Conservation (phyloP, 2,888 invertebrate genomes). For the Machimus rusticus region DNA sequence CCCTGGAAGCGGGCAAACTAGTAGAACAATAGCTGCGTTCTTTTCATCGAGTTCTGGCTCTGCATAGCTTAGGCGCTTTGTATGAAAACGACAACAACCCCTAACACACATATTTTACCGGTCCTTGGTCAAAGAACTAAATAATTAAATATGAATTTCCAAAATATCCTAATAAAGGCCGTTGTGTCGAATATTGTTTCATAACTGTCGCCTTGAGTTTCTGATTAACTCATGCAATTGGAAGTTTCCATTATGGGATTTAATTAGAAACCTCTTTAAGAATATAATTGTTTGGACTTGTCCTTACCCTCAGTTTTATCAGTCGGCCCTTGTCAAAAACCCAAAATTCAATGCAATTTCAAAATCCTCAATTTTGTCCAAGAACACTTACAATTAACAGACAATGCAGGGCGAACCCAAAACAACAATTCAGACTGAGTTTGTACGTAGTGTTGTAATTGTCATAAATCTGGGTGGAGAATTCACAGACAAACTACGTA, state of each 20-base stretch:
- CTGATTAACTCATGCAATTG: neutral
- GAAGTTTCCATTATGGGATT: neutral
- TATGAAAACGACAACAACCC: too few species aligned
- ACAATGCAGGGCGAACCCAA: neutral
- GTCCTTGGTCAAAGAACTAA: too few species aligned
- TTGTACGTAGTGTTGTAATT: neutral
- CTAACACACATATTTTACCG: too few species aligned
- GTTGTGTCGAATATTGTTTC: too few species aligned
- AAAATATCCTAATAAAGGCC: too few species aligned
- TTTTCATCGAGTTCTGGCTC: too few species aligned
- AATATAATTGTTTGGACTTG: neutral
- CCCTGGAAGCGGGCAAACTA: too few species aligned
- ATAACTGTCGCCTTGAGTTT: too few species aligned
- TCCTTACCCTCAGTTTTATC: neutral
- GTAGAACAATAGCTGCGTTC: too few species aligned
- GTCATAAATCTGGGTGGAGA: neutral
- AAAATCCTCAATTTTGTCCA: neutral
- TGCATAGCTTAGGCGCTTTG: too few species aligned
- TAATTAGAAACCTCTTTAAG: neutral
- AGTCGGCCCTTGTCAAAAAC: neutral
- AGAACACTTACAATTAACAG: neutral
- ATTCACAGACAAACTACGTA: neutral
- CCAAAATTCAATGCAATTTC: neutral
- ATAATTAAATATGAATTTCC: too few species aligned
- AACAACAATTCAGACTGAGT: neutral